These are phyloP conservation scores for Bolborhynchus lineola DNA, from an alignment of 2,113 vertebrate genomes.

Conservation along the genomic window DNA sequence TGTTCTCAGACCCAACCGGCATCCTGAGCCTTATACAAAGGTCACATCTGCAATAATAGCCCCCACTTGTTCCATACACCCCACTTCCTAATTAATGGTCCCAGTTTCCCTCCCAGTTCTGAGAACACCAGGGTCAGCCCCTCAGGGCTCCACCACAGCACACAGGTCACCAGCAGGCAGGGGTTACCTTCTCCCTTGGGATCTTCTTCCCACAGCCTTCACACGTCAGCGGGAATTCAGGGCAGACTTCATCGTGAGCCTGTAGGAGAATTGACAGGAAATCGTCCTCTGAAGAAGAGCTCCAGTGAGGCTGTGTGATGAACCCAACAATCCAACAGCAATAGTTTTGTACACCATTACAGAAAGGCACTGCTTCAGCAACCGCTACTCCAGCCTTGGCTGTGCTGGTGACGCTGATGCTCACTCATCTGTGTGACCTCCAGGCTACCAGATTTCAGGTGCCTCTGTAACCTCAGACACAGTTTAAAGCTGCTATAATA, in stretches of 20 bases:
- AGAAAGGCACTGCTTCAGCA: rapidly evolving
- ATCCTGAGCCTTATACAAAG: not conserved
- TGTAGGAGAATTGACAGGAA: not conserved
- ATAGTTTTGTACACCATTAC: not conserved
- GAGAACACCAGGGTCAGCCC: not conserved
- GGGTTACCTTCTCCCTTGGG: constrained; percentile 83
- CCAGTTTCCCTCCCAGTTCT: not conserved
- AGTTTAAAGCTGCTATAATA: not conserved
- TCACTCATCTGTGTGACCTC: not conserved
- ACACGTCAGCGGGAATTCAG: constrained; percentile 86
- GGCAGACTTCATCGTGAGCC: constrained; percentile 87
- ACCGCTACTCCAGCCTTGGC: not conserved
- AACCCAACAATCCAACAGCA: not conserved
- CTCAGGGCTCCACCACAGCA: rapidly evolving
- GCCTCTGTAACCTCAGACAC: not conserved
- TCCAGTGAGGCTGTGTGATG: rapidly evolving
- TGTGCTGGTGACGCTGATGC: not conserved
- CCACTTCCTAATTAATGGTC: not conserved
- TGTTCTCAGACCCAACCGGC: rapidly evolving
- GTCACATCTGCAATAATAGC: not conserved
- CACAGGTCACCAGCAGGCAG: rapidly evolving
- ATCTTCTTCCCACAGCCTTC: constrained; percentile 89
- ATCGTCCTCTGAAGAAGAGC: not conserved
- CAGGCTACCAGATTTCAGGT: not conserved
- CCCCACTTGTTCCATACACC: not conserved